Base-by-base conservation (phyloP, 2,113 vertebrate genomes). In the Syrmaticus mikado region DNA sequence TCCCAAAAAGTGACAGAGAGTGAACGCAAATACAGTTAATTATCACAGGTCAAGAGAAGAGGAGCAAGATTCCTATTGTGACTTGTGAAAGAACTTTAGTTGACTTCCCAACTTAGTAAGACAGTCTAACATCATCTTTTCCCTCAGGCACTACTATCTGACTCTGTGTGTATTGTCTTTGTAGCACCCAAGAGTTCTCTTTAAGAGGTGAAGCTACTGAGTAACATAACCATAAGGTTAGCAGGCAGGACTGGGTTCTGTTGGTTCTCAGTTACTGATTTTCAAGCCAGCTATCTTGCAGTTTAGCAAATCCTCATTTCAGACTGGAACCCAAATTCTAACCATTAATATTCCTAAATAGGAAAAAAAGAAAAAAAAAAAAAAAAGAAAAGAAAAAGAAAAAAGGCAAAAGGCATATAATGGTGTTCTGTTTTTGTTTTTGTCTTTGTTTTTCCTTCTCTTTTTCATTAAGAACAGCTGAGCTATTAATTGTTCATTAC, bases 101-200 rank as follows among this genome's bases (percentile, higher is more conserved):
- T 80, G 41, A 0, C 24, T 50, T 87, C 7, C 32, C 10, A 12
- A 22, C 5, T 74, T 58, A 21, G 3, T 40, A 45, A 72, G 28
- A 34, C 52, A 50, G 30, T 55, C 41, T n/a, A 53, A 32, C 8
- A 46, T 28, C 12, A 38, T 19, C 3, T 46, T 79, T 14, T 62
- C 7, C 7, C 19, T 17, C 28, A 79, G 1, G 13, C 55, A 6
- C 7, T 75, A 50, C 75, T 13, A 68, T 76, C 64, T 46, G 60
- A 13, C 8, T 90, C 41, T 55, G 2, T 38, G 12, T 50, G 14
- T 60, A 52, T 32, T 60, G 40, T 13, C 30, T 38, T 9, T 25
- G 2, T 41, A 14, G 28, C 17, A 41, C 2, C 0, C 1, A 50
- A 21, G 14, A 53, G 15, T 25, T 70, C 5, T 8, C 13, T 22